These are phyloP conservation scores for Chromis chromis DNA, from an alignment of 2,797 vertebrate genomes.

Conservation along the genomic window DNA sequence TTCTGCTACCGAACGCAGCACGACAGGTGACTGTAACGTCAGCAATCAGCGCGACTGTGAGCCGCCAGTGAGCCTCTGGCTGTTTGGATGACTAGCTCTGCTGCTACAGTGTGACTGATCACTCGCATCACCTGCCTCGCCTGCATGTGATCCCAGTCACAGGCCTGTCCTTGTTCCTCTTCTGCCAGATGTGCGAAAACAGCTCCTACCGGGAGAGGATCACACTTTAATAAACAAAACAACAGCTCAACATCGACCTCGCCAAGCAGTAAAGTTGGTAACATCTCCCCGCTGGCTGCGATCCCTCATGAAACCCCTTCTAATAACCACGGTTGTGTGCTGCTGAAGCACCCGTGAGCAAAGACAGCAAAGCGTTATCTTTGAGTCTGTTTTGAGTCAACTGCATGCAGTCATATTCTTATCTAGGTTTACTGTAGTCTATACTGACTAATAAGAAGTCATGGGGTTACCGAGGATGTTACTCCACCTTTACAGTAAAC, in stretches of 20 bases:
- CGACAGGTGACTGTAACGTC: slow-evolving; percentile 63
- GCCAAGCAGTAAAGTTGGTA: slow-evolving; percentile 10
- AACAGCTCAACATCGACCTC: slow-evolving; percentile 36
- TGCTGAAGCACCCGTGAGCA: slow-evolving; percentile 12
- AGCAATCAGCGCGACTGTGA: slow-evolving; percentile 20
- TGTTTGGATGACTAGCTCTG: slow-evolving; percentile 73
- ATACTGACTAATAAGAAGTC: slow-evolving; percentile 24
- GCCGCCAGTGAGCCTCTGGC: slow-evolving; percentile 62
- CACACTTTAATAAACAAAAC: slow-evolving; percentile 61
- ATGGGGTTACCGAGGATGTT: slow-evolving; percentile 27
- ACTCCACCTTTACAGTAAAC: slow-evolving; percentile 17
- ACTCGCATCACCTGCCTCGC: slow-evolving; percentile 82
- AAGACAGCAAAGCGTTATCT: slow-evolving; percentile 9
- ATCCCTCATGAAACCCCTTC: slow-evolving; percentile 3
- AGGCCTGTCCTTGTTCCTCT: slow-evolving; percentile 80
- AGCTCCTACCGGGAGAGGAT: slow-evolving; percentile 51
- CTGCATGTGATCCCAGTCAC: slow-evolving; percentile 84
- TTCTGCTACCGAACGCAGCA: slow-evolving; percentile 34
- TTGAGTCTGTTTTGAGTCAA: slow-evolving; percentile 16
- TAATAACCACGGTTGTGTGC: slow-evolving; percentile 25
- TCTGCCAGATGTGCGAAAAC: slow-evolving; percentile 75
- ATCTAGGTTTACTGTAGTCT: slow-evolving; percentile 9
- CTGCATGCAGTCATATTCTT: neutral
- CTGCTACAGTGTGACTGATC: slow-evolving; percentile 78
- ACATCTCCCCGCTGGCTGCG: slow-evolving; percentile 9